Percentiles rank a stretch among this genome's conserved stretches.
These are phyloP conservation scores for Cryptotis parvus DNA, from an alignment of 2,113 vertebrate species.

Conservation along the genomic window DNA sequence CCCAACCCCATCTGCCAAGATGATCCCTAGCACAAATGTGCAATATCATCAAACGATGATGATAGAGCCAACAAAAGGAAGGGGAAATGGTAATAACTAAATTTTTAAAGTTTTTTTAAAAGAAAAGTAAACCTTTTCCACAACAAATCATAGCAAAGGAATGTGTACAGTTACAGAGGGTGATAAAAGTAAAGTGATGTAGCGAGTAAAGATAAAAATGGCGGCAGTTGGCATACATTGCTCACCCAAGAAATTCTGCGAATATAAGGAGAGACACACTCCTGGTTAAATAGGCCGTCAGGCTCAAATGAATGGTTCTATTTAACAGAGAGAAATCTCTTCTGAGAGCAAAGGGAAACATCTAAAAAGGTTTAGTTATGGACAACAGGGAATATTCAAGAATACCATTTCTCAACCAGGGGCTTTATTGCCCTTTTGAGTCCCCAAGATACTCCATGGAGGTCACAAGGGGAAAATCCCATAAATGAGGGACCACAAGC, in stretches of 20 bases:
- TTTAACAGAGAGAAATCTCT: background rate
- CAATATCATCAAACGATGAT: too few species aligned
- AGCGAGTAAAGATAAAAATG: slow-evolving; percentile 26
- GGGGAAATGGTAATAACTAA: background rate
- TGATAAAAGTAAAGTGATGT: background rate
- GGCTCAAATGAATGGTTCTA: background rate
- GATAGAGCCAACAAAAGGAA: background rate
- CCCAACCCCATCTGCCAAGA: too few species aligned
- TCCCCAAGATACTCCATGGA: too few species aligned
- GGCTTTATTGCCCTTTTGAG: too few species aligned
- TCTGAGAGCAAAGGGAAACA: background rate
- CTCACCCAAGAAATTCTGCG: too few species aligned
- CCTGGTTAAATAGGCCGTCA: background rate
- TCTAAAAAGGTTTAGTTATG: too few species aligned
- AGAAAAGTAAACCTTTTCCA: slow-evolving; percentile 12
- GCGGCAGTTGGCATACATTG: background rate
- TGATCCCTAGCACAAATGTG: too few species aligned
- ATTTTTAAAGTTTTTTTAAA: background rate
- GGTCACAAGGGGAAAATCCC: too few species aligned
- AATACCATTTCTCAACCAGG: too few species aligned
- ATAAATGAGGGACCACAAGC: too few species aligned
- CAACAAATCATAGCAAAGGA: background rate
- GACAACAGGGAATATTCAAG: too few species aligned
- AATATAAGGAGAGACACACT: background rate
- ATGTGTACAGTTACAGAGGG: background rate